These are phyloP conservation scores for Actenoides lindsayi DNA, from an alignment of 2,113 vertebrate species.

Conservation along the genomic window DNA sequence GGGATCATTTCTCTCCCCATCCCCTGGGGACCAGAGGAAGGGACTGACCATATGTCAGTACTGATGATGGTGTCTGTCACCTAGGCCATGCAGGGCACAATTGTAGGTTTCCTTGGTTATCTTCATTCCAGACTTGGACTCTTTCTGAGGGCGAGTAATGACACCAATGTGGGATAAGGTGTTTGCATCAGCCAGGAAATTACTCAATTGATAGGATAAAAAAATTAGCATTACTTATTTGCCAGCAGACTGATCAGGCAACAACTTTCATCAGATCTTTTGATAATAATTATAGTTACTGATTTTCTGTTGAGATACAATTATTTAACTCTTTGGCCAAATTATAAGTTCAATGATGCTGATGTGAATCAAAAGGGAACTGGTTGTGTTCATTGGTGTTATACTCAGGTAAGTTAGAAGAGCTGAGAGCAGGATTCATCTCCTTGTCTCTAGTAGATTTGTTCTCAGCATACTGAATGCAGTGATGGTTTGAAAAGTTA, in stretches of 20 bases:
- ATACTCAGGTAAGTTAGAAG: not conserved
- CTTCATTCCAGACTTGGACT: not conserved
- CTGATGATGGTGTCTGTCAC: not conserved
- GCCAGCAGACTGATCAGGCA: not conserved
- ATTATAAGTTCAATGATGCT: not conserved
- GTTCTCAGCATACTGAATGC: not conserved
- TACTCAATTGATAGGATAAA: not conserved
- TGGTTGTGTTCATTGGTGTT: not conserved
- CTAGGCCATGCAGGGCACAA: not conserved
- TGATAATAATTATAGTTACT: not conserved
- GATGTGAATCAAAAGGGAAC: not conserved
- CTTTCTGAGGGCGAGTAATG: not conserved
- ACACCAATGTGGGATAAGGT: not conserved
- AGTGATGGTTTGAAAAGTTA: not conserved
- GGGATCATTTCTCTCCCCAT: not conserved
- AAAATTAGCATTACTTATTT: not conserved
- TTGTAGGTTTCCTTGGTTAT: not conserved
- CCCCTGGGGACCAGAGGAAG: not conserved
- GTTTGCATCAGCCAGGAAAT: not conserved
- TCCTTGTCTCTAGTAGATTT: not conserved
- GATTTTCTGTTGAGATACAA: not conserved
- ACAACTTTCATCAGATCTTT: not conserved
- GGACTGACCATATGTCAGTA: not conserved
- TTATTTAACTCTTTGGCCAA: not conserved
- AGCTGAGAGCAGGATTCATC: not conserved